Base-by-base conservation (phyloP, 2,113 vertebrate genomes). In the Anarrhichthys ocellatus region DNA sequence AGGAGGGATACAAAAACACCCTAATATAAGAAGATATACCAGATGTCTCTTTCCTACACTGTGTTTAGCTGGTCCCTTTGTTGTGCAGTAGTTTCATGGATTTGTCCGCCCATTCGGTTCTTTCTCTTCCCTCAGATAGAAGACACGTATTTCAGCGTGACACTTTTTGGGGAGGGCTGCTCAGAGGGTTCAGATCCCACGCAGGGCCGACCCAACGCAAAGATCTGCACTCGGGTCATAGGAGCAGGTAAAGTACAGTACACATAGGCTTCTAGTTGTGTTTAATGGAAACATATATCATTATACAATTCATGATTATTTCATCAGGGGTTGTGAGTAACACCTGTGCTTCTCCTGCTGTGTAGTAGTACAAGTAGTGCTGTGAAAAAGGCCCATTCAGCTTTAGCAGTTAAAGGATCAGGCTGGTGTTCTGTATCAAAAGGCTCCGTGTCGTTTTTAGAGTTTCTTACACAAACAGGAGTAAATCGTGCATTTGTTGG, bases 101-200 rank as follows among this genome's bases (percentile, higher is more conserved):
- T 58, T 11, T 9, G n/a, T 27, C 32, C 7, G 1, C 29, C 46
- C 34, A 17, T 54, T 27, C 5, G 6, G 4, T 52, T 18, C 5
- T 0, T 58, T 24, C 58, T 46, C 40, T 40, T 64, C 77, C 89
- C 15, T 73, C 89, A 98, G 97, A 94, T 97, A 36, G 96, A 97
- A 48, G 91, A 82, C 18, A 81, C 95, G 14, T 97, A 96, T 61
- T 97, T 98, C 79, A 95, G 93, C 44, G 82, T 97, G 90, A 97
- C 93, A 0, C 97, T 98, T 83, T 96, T 95, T 72, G 96, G 96
- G 5, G 95, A 97, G 88, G 97, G 97, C 38, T 98, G 96, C 81
- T 94, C 93, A 1, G 90, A 95, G 71, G 95, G 91, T 6, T 66
- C 92, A 9, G 87, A 95, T 88, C 87, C 93, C 1, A 88, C 94